Conservation (phyloP, 2,797 vertebrate genomes). For the Melanogrammus aeglefinus region DNA sequence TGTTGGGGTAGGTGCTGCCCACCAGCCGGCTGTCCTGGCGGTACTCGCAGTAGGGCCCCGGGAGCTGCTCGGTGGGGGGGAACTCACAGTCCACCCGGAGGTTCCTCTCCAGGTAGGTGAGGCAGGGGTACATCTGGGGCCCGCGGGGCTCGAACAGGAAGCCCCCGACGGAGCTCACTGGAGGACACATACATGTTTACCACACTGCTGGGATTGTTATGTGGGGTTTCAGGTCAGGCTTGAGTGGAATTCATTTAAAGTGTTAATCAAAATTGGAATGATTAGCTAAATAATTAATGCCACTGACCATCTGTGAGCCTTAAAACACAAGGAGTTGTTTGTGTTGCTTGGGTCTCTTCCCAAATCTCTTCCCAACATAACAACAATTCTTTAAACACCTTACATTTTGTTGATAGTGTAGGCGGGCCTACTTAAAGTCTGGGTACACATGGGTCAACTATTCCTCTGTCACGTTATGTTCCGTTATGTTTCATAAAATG, state of each 20-base stretch:
- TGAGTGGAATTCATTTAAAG: no score
- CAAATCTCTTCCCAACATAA: no score
- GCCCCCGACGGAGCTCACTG: slow-evolving; percentile 56
- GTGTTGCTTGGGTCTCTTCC: no score
- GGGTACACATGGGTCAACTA: not conserved
- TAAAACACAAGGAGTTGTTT: no score
- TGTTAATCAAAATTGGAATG: no score
- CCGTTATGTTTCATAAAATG: not conserved
- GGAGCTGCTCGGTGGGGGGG: slow-evolving; percentile 64
- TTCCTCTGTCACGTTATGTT: not conserved
- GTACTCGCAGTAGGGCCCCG: slow-evolving; percentile 78
- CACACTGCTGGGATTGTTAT: not conserved
- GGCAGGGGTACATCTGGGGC: slow-evolving; percentile 78
- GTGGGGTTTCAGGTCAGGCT: not conserved
- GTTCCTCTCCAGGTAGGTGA: slow-evolving; percentile 76
- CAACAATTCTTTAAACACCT: no score
- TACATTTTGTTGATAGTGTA: no score
- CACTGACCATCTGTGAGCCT: no score
- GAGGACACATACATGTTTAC: not conserved
- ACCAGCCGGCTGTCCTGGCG: slow-evolving; percentile 78
- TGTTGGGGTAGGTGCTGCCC: slow-evolving; percentile 75
- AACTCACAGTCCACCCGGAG: slow-evolving; percentile 79
- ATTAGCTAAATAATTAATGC: no score
- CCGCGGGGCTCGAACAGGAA: slow-evolving; percentile 72
- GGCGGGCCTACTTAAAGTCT: not conserved